Evolutionary conservation across 1,140 invertebrate genomes (phyloP).

Genomic region (Neomicropteryx cornuta): DNA sequence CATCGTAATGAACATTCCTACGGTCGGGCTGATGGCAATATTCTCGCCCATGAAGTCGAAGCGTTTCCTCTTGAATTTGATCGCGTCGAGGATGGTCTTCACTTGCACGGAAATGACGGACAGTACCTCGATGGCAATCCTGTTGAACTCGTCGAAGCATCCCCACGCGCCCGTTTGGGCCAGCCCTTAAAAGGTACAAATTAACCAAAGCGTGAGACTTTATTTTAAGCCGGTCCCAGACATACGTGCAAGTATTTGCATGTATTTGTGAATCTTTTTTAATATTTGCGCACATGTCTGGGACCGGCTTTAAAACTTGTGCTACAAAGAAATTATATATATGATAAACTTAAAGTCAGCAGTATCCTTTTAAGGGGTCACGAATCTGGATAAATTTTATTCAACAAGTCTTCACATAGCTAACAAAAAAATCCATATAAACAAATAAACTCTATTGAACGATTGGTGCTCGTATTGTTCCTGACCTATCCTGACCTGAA

Average conservation of each 20-base stretch:
- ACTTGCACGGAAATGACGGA: conserved; percentile 88
- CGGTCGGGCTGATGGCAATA: conserved; percentile 61
- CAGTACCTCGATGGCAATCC: conserved; percentile 85
- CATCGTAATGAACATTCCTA: conserved; percentile 93
- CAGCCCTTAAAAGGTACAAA: conserved; percentile 40
- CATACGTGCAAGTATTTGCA: not conserved
- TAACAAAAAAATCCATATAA: no score
- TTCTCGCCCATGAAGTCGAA: conserved; percentile 81
- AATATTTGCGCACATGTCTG: no score
- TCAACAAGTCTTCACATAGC: no score
- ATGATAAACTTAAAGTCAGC: no score
- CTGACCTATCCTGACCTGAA: no score
- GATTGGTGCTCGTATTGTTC: no score
- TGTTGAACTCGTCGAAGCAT: conserved; percentile 92
- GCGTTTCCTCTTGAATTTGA: conserved; percentile 63
- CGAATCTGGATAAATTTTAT: no score
- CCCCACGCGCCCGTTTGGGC: conserved; percentile 92
- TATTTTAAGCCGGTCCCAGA: not conserved
- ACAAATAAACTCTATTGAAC: no score
- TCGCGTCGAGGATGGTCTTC: conserved; percentile 72
- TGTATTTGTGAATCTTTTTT: no score
- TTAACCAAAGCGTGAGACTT: not conserved
- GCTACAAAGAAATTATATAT: no score
- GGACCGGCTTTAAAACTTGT: no score
- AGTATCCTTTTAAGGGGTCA: no score